These are phyloP conservation scores for Gymnopithys bicolor DNA, from an alignment of 2,797 vertebrate genomes.

Conservation along the genomic window DNA sequence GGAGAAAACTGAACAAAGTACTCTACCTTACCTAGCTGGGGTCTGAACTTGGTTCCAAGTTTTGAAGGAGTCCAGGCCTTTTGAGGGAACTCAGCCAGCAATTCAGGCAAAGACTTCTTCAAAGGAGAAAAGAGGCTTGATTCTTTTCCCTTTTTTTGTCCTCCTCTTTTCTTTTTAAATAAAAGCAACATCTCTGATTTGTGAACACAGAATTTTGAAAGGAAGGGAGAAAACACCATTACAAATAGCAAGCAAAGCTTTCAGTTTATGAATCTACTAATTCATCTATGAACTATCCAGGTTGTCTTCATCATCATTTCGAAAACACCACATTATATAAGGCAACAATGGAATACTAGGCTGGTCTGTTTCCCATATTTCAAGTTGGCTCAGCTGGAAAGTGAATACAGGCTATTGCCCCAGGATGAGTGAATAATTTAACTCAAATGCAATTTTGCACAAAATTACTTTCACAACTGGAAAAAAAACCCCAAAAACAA, in stretches of 20 bases:
- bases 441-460: constrained; percentile 29
- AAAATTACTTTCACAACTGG: constrained; percentile 44
- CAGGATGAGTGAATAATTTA: constrained; percentile 55
- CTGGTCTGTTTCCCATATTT: constrained; percentile 55
- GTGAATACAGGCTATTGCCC: constrained; percentile 37
- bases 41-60: not conserved
- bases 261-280: constrained; percentile 44
- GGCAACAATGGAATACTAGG: constrained; percentile 37
- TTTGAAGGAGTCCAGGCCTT: not conserved
- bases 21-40: not conserved
- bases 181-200: not conserved
- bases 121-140: not conserved
- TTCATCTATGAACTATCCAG: constrained; percentile 51
- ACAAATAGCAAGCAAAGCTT: constrained; percentile 35
- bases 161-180: not conserved
- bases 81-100: not conserved
- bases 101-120: constrained; percentile 2
- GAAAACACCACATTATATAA: constrained; percentile 49
- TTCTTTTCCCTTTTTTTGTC: not conserved
- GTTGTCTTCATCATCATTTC: constrained; percentile 53
- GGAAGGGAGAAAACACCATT: not conserved
- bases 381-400: constrained; percentile 47
- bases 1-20: not conserved
- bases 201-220: not conserved
- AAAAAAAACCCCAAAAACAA: not conserved